Conservation (phyloP, 2,888 invertebrate genomes). For the Cerastoderma edule region DNA sequence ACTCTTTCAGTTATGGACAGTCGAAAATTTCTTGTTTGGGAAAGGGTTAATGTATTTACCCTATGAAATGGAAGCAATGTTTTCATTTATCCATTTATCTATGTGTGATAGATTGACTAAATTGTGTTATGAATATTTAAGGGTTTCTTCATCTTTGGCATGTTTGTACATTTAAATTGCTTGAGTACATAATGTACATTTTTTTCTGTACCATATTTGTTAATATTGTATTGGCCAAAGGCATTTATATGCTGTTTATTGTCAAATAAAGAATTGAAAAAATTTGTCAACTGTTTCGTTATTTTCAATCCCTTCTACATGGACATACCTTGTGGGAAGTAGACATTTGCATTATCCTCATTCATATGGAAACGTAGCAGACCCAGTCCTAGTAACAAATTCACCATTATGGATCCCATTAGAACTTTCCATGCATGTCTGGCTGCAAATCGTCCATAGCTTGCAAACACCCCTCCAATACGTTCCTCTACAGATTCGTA, state of each 20-base stretch:
- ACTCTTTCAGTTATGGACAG: no score
- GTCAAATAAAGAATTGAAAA: background rate
- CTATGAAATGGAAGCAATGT: no score
- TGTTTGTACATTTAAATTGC: no score
- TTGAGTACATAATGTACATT: background rate
- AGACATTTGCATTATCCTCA: background rate
- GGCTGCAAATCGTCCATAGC: conserved; percentile 7
- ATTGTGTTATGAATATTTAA: no score
- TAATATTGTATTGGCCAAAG: background rate
- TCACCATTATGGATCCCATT: background rate
- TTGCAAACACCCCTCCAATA: background rate
- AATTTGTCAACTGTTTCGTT: no score
- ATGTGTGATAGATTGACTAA: no score
- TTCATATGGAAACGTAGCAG: background rate
- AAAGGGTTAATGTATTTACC: no score
- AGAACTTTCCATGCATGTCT: conserved; percentile 1
- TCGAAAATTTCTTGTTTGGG: no score
- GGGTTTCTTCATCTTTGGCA: no score
- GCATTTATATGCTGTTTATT: background rate
- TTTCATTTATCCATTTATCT: no score
- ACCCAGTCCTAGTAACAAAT: background rate
- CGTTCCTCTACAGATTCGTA: conserved; percentile 6
- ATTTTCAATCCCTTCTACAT: no score
- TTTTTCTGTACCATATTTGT: background rate
- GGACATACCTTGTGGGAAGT: conserved; percentile 4